Percentiles rank a stretch among this genome's conserved stretches.
These are phyloP conservation scores for Drosophila orena DNA, from an alignment of 1,140 invertebrate genomes.

Conservation along the genomic window DNA sequence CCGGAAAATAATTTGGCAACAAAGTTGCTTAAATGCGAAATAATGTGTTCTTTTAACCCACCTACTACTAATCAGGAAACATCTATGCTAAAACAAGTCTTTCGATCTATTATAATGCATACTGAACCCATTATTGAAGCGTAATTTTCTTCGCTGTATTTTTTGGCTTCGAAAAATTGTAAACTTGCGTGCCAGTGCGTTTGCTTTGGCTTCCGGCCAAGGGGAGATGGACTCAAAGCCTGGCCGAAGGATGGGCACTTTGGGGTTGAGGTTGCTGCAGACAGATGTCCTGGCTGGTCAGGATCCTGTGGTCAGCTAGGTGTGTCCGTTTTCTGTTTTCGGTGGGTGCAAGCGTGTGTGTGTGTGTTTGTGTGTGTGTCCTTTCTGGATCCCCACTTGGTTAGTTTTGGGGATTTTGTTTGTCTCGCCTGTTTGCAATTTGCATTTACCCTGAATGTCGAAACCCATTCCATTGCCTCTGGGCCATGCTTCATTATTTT, in stretches of 20 bases:
- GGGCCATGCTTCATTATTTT: conserved; percentile 78
- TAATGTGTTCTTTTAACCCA: background rate
- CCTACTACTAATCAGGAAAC: no score
- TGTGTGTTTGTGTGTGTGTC: conserved; percentile 20
- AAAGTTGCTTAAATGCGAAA: background rate
- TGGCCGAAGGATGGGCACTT: conserved; percentile 1
- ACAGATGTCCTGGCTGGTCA: conserved; percentile 40
- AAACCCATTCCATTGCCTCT: conserved; percentile 23
- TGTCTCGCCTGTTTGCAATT: conserved; percentile 68
- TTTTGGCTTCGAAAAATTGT: conserved; percentile 14
- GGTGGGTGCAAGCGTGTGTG: conserved; percentile 8
- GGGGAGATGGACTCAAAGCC: conserved; percentile 11
- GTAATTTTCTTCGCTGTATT: background rate
- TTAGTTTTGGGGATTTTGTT: conserved; percentile 61
- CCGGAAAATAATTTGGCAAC: background rate
- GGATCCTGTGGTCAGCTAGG: conserved; percentile 61
- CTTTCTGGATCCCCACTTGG: conserved; percentile 23
- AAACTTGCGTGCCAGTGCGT: conserved; percentile 56
- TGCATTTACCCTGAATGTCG: conserved; percentile 25
- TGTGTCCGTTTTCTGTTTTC: conserved; percentile 27
- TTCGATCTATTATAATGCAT: no score
- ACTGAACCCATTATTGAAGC: no score
- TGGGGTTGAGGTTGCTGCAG: conserved; percentile 30
- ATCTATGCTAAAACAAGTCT: no score
- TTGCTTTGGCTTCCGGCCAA: conserved; percentile 6